Percentiles rank a stretch among this genome's conserved stretches.
Evolutionary conservation across 2,797 vertebrate species (phyloP).

Genomic region (Lepus oiostolus): DNA sequence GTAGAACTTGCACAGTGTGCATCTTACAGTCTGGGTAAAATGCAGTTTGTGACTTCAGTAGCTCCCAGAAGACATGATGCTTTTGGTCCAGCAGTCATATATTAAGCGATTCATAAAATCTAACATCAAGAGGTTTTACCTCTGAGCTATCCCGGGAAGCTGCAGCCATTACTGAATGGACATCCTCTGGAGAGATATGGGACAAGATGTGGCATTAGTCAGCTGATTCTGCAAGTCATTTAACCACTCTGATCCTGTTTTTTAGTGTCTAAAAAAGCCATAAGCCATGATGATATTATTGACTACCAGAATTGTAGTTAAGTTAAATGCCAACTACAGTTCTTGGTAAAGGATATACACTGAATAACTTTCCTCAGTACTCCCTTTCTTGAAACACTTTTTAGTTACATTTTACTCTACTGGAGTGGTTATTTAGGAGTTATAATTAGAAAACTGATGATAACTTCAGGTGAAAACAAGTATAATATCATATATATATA

Average conservation of each 20-base stretch:
- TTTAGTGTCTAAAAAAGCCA: neutral
- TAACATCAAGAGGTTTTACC: neutral
- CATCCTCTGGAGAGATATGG: neutral
- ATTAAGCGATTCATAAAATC: neutral
- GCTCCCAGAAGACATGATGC: neutral
- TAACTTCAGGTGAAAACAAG: neutral
- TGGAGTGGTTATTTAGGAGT: neutral
- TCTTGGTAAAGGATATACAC: neutral
- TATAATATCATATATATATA: neutral
- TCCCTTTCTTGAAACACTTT: neutral
- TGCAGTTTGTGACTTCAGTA: neutral
- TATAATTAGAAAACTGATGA: neutral
- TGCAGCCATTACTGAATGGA: neutral
- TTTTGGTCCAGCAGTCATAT: neutral
- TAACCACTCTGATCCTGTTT: neutral
- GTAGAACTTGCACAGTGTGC: neutral
- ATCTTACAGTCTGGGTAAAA: neutral
- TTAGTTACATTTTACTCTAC: neutral
- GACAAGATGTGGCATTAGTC: too few relatives aligned
- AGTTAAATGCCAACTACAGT: neutral
- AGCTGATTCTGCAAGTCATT: neutral
- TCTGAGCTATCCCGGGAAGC: neutral
- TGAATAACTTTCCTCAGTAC: neutral
- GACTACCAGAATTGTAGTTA: neutral
- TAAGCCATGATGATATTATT: neutral